Evolutionary conservation across 2,113 vertebrate species (phyloP), one percentile per base, ranked within the genome.

Genomic region (Tachysurus fulvidraco): DNA sequence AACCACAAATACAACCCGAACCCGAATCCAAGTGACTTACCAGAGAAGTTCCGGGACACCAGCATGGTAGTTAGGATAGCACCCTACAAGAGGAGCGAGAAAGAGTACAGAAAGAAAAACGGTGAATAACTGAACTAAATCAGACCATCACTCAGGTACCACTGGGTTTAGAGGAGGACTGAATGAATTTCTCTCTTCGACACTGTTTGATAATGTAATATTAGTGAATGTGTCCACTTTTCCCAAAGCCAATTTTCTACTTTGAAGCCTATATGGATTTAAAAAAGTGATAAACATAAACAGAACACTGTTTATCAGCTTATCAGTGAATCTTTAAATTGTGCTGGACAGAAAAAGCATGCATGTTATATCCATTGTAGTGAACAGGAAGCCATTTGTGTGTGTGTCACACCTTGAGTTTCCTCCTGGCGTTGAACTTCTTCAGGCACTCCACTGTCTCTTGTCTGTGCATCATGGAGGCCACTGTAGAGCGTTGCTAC

Each of bases 401-500:
- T 60, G 62, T 57, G 28, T 54, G 9, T 91, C 93, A 71, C 36
- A 98, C 98, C 96, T 99, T 99, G 92, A 99, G 97, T 97, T 98
- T 99, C 91, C 98, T 96, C 87, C 98, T 95, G 92, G 98, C 98
- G 0, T 99, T 99, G 95, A 99, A 99, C 91, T 99, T 99, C 94
- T 98, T 99, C 95, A 99, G 95, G 92, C 98, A 99, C 91, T 99
- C 98, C 90, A 98, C 98, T 0, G 98, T 99, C 95, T 99, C 98
- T 94, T 99, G 98, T 90, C 98, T 96, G 95, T 99, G 98, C 98
- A 99, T 98, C 98, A 99, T 98, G 55, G 98, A 99, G 64, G 98
- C 98, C 96, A 99, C 98, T 0, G 98, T 99, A 80, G 98, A 99
- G 83, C 98, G 98, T 99, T 99, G 98, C 98, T 98, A 94, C 0